Base-by-base conservation (phyloP, 2,113 vertebrate species). In the Crocuta crocuta region DNA sequence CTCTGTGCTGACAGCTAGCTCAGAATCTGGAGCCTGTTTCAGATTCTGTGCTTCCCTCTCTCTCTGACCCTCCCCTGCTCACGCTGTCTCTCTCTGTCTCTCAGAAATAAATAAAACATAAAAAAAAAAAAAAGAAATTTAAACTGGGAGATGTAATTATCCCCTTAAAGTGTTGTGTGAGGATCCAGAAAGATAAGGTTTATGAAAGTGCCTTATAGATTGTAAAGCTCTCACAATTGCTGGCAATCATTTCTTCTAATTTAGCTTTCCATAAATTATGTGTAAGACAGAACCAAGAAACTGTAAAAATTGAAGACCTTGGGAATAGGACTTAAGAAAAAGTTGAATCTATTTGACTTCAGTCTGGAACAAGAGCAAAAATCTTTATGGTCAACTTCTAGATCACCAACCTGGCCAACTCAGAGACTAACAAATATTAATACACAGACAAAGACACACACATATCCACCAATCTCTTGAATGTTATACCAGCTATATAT, bases 231-330 rank as follows among this genome's bases (percentile, higher is more conserved):
- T 95, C 80, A 82, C 12, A 31, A 81, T 39, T 82, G 4, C 65
- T 95, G 79, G 35, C 71, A 65, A 88, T 88, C 81, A 65, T 84
- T 82, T 35, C 66, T 45, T 85, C 84, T 91, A 88, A 88, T 66
- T 92, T 65, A 91, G n/a, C 16, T 80, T 89, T 82, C 71, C 43
- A 92, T 89, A 86, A 94, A 94, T 80, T 85, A 39, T 33, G 15
- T 43, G 7, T 35, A 82, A 71, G 3, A 91, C 85, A 96, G n/a
- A 63, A 65, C 8, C 31, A 76, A 89, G 35, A 97, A 87, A 85
- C 65, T 53, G 48, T 7, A 39, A 93, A 94, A 91, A 15, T 43
- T 48, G 7, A 7, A 88, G 70, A 83, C 26, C 23, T 61, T 28
- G 33, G 45, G 28, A 81, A 97, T 61, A 83, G 1, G n/a, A 78